Evolutionary conservation across 2,113 vertebrate species (phyloP).

Genomic region (Lichenostomus cassidix): DNA sequence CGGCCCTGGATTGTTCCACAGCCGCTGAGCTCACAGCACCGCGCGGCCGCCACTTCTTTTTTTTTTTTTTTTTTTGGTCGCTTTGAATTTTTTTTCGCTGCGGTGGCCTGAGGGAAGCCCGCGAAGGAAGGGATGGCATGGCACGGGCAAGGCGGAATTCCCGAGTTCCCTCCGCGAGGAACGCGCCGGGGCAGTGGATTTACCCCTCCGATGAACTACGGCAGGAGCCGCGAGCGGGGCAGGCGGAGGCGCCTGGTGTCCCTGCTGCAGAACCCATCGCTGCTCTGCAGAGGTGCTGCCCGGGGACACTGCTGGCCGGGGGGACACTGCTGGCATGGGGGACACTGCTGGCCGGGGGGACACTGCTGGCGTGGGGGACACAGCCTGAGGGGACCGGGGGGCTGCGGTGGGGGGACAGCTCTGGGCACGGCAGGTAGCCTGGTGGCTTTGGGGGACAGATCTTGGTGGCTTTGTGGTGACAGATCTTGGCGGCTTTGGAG

Average conservation of each 20-base stretch:
- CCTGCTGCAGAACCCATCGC: neutral
- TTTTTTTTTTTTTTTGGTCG: neutral
- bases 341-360: too few relatives aligned
- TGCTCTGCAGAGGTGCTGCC: neutral
- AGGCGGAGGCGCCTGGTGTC: neutral
- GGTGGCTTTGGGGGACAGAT: neutral
- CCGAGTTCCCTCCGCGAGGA: neutral
- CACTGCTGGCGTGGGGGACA: neutral
- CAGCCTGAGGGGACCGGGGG: neutral
- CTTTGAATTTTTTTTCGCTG: neutral
- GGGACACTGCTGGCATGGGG: neutral
- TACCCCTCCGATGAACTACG: accelerated
- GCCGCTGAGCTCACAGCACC: neutral
- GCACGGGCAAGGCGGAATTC: neutral
- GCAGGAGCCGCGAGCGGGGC: neutral
- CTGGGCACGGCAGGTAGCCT: too few relatives aligned
- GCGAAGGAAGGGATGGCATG: neutral
- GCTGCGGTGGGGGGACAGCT: too few relatives aligned
- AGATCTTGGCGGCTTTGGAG: too few relatives aligned
- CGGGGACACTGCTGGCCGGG: neutral
- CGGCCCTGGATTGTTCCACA: neutral
- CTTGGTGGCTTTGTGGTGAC: neutral
- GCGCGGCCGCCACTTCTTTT: neutral
- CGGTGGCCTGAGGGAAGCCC: neutral
- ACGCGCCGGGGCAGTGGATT: neutral